Evolutionary conservation across 1,140 invertebrate genomes (phyloP).

Genomic region (Lamellibrachia luymesi): DNA sequence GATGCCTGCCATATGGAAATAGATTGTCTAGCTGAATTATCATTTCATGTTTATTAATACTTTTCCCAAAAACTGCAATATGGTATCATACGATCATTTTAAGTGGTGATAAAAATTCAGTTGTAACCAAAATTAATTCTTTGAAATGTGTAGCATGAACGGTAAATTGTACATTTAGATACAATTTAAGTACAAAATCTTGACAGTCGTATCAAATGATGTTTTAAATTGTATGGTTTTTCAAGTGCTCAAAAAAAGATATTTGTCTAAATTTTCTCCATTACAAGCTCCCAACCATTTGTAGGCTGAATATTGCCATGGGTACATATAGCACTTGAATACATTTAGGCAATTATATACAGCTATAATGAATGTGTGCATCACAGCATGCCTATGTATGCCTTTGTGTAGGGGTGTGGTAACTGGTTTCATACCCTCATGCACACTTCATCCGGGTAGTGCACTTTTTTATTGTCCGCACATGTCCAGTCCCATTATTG

Average conservation of each 20-base stretch:
- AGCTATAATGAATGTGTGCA: neutral
- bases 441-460: neutral
- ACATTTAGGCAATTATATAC: neutral
- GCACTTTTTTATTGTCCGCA: neutral
- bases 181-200: too few relatives aligned
- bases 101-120: neutral
- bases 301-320: neutral
- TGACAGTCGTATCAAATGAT: neutral
- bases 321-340: neutral
- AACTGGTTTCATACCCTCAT: neutral
- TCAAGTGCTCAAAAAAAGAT: neutral
- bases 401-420: neutral
- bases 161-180: neutral
- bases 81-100: neutral
- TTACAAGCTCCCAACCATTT: neutral
- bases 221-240: neutral
- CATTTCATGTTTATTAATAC: neutral
- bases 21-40: neutral
- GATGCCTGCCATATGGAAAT: neutral
- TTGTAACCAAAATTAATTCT: neutral
- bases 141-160: neutral
- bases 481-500: neutral
- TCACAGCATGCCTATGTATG: neutral
- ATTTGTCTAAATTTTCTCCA: neutral
- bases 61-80: neutral